Conservation (phyloP, 2,113 vertebrate species). For the Lampris incognitus region DNA sequence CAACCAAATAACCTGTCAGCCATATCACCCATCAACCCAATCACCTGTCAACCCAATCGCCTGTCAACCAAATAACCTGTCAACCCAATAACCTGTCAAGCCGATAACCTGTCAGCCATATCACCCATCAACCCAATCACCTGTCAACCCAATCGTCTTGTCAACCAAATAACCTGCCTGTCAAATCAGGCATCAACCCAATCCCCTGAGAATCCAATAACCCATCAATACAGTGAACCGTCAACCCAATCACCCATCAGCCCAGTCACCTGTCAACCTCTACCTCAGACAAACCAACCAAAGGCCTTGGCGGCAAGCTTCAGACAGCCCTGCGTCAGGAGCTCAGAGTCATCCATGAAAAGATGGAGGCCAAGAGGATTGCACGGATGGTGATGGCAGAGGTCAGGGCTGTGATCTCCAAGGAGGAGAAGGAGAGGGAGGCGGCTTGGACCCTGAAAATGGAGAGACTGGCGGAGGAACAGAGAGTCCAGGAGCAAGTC, state of each 20-base stretch:
- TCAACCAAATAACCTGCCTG: too few species aligned
- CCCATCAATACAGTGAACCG: not conserved
- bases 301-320: constrained; percentile 74
- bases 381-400: constrained; percentile 72
- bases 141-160: too few species aligned
- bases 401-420: constrained; percentile 67
- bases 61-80: too few species aligned
- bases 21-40: too few species aligned
- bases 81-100: too few species aligned
- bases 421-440: constrained; percentile 69
- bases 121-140: too few species aligned
- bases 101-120: too few species aligned
- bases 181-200: too few species aligned
- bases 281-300: constrained; percentile 57
- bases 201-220: too few species aligned
- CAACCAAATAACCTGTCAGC: too few species aligned
- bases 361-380: constrained; percentile 82
- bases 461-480: not conserved
- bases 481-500: not conserved
- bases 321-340: constrained; percentile 79
- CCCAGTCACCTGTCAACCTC: not conserved
- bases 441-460: constrained; percentile 64
- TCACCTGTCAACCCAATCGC: too few species aligned
- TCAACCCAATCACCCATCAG: not conserved
- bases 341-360: constrained; percentile 76